Conservation (phyloP, 2,113 vertebrate genomes). For the Ceratotherium simum region DNA sequence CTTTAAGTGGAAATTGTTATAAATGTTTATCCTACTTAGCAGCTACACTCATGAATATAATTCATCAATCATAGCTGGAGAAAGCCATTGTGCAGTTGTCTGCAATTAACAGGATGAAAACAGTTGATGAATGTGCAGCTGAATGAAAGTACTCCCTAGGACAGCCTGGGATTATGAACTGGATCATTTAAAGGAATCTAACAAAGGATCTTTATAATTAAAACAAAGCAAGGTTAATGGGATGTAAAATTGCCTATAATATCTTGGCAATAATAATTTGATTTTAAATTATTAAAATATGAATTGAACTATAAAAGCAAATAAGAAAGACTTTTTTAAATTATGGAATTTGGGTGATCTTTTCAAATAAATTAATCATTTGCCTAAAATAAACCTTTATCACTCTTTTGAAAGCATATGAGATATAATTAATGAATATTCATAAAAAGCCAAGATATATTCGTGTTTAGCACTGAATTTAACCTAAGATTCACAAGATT, state of each 20-base stretch:
- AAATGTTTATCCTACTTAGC: slow-evolving; percentile 90
- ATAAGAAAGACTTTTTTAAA: slow-evolving; percentile 78
- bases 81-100: slow-evolving; percentile 93
- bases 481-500: not conserved
- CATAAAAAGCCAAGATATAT: not conserved
- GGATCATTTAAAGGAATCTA: slow-evolving; percentile 91
- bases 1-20: slow-evolving; percentile 88
- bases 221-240: slow-evolving; percentile 95
- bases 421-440: slow-evolving; percentile 23
- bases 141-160: slow-evolving; percentile 91
- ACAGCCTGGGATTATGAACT: slow-evolving; percentile 91
- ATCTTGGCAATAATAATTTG: slow-evolving; percentile 88
- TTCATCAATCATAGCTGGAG: slow-evolving; percentile 90
- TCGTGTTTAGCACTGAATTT: slow-evolving; percentile 2
- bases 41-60: slow-evolving; percentile 84
- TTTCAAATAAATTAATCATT: slow-evolving; percentile 78
- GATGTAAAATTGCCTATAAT: slow-evolving; percentile 96
- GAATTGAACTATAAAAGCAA: slow-evolving; percentile 83
- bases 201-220: slow-evolving; percentile 94
- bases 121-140: slow-evolving; percentile 92
- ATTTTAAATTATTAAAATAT: slow-evolving; percentile 90
- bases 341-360: slow-evolving; percentile 65
- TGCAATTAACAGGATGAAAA: slow-evolving; percentile 92
- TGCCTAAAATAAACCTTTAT: slow-evolving; percentile 65
- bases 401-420: slow-evolving; percentile 9